Conservation (phyloP, 1,140 invertebrate species). For the Anastatus disparis region DNA sequence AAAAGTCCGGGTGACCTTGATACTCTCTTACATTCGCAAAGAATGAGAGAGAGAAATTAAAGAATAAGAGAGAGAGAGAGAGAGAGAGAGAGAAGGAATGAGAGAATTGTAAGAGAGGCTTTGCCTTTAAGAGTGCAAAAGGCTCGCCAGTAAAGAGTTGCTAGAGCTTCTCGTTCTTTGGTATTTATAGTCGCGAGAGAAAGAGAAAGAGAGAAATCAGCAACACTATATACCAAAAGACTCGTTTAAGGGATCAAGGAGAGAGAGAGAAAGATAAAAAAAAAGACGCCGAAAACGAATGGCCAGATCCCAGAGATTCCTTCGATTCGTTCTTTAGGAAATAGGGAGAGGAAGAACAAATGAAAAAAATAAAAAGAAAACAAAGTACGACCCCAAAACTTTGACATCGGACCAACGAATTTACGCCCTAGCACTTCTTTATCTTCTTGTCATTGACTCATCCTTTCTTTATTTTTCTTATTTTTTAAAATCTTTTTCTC, state of each 20-base stretch:
- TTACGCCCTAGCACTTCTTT: conserved; percentile 22
- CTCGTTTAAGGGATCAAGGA: no score
- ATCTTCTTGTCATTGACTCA: conserved; percentile 22
- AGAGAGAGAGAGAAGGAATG: conserved; percentile 45
- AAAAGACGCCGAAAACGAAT: conserved; percentile 39
- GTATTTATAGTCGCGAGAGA: conserved; percentile 41
- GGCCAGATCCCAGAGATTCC: conserved; percentile 57
- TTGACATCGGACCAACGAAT: conserved; percentile 4
- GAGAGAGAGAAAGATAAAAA: no score
- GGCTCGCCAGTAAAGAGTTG: not conserved
- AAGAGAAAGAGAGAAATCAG: no score
- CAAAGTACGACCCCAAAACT: not conserved
- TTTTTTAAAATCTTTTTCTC: no score
- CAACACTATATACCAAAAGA: no score
- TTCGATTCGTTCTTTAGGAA: conserved; percentile 34
- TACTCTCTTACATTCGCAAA: conserved; percentile 3
- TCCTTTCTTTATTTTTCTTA: no score
- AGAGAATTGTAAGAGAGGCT: no score
- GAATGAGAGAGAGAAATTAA: conserved; percentile 13
- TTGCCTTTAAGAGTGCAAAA: no score
- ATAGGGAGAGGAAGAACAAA: not conserved
- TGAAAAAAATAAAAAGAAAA: not conserved
- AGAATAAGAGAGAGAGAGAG: conserved; percentile 29
- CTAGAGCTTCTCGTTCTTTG: not conserved
- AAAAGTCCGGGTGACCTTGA: conserved; percentile 38